Evolutionary conservation across 2,113 vertebrate species (phyloP), one percentile per base, ranked within the genome.

Genomic region (Cinclus mexicanus): DNA sequence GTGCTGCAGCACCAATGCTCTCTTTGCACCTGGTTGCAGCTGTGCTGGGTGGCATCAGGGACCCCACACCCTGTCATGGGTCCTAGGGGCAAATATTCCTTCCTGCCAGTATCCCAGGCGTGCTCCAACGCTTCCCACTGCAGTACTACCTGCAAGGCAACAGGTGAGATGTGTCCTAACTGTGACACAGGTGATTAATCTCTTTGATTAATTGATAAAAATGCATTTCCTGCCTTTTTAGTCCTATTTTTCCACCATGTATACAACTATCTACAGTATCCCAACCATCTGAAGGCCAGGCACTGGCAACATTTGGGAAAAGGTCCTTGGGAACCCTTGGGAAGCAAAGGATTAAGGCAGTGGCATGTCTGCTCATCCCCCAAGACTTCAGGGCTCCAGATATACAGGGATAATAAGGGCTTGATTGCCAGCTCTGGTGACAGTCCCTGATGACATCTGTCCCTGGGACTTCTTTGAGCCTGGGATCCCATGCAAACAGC

Each of bases 11-110:
- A 29, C 17, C 13, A 39, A 5, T 15, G 56, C 33, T 91, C 35
- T 42, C 74, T 78, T 31, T 33, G 55, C 33, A 24, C 13, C 47
- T 65, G 4, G 1, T 50, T 29, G 18, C 57, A 80, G 21, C 55
- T 72, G 42, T 50, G 26, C 12, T 63, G 52, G 13, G 15, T 64
- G 61, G 18, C 42, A 70, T 17, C 19, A 60, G 28, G 25, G 31
- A 71, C 15, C 39, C 9, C 33, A 19, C 28, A 13, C 28, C 24
- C 35, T 3, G 0, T 15, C 11, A 10, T 0, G 0, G 9, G 3
- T 17, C 33, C 35, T 17, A 1, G 19, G 21, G 22, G 31, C 28
- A 75, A 69, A 49, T 29, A n/a, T 42, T 64, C 65, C 56, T 83
- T 41, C 44, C 20, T 87, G 14, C 24, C 35, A 24, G 12, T n/a